Conservation (phyloP, 2,888 invertebrate genomes). For the Catonia carolina region DNA sequence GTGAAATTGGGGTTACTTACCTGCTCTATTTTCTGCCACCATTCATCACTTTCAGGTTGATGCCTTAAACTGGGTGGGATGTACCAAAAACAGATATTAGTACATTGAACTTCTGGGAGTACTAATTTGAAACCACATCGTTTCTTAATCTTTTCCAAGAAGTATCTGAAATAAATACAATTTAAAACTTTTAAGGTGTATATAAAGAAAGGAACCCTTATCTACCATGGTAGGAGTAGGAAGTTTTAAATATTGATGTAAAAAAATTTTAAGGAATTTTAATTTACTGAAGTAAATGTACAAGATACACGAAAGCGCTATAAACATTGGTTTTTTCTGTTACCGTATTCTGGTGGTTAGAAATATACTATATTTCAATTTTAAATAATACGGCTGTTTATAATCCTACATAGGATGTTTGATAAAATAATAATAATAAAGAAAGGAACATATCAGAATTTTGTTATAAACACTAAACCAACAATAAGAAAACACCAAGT, state of each 20-base stretch:
- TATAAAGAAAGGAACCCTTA: not conserved
- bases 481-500: no score
- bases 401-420: no score
- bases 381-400: no score
- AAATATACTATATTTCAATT: no score
- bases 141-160: conserved; percentile 47
- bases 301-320: no score
- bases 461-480: conserved; percentile 1
- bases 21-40: conserved; percentile 48
- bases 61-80: conserved; percentile 49
- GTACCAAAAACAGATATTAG: conserved; percentile 90
- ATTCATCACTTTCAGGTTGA: conserved; percentile 44
- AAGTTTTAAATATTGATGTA: no score
- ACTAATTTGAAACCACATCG: conserved; percentile 58
- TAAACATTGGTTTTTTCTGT: no score
- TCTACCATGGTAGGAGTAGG: no score
- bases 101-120: conserved; percentile 53
- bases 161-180: conserved; percentile 45
- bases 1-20: no score
- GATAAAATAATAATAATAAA: not conserved
- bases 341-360: no score
- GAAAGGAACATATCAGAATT: not conserved
- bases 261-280: no score
- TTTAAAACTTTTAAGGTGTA: not conserved
- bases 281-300: no score